Conservation (phyloP, 2,888 invertebrate species). For the Lasioglossum figueresi region DNA sequence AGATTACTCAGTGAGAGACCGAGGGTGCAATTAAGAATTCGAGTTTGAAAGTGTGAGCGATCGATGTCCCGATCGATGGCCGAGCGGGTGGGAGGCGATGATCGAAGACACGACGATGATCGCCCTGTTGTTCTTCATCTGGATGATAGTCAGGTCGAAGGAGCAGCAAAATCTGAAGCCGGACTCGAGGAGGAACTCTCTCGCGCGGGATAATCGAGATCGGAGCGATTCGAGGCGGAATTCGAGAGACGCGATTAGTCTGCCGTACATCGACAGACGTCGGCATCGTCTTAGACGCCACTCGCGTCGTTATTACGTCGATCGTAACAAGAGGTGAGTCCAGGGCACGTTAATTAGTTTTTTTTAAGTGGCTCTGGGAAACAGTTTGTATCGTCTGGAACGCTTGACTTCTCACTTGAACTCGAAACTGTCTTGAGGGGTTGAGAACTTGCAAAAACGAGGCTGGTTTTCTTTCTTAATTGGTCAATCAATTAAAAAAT, state of each 20-base stretch:
- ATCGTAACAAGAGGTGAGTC: conserved; percentile 78
- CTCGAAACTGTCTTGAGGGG: neutral
- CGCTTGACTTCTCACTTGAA: neutral
- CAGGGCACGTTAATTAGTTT: conserved; percentile 18
- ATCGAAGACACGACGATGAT: conserved; percentile 72
- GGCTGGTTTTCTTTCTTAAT: neutral
- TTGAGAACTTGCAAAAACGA: neutral
- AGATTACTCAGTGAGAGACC: neutral
- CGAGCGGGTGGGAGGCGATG: conserved; percentile 32
- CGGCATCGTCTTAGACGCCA: conserved; percentile 74
- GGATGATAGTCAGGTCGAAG: conserved; percentile 73
- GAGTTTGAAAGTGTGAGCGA: conserved; percentile 2
- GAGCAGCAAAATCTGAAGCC: conserved; percentile 58
- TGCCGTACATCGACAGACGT: conserved; percentile 71
- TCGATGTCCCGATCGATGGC: conserved; percentile 32
- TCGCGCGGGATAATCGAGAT: conserved; percentile 61
- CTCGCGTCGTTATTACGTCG: conserved; percentile 78
- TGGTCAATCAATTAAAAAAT: neutral
- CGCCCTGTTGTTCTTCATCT: conserved; percentile 76
- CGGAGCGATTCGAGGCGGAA: conserved; percentile 66
- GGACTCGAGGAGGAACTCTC: conserved; percentile 69
- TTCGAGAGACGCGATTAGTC: conserved; percentile 61
- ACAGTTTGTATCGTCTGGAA: neutral
- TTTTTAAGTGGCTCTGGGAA: conserved; percentile 5
- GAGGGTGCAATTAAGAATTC: neutral